Percentiles rank a stretch among this genome's conserved stretches.
Conservation (phyloP, 2,888 invertebrate species). For the Buathra laborator region DNA sequence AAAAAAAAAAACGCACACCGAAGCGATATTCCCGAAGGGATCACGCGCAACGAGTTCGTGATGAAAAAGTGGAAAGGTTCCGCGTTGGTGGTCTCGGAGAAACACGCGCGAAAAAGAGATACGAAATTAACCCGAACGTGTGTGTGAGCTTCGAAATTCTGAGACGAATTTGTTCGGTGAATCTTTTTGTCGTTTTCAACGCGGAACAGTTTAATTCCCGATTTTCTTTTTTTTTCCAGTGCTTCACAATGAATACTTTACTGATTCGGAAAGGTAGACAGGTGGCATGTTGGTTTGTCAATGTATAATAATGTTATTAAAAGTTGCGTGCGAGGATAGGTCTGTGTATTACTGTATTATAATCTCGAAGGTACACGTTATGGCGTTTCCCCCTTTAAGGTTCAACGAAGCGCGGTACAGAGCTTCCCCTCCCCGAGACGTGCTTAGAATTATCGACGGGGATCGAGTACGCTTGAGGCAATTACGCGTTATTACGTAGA, state of each 20-base stretch:
- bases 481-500: conserved; percentile 81
- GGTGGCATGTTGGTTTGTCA: conserved; percentile 41
- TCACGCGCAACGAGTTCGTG: conserved; percentile 39
- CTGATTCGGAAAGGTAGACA: conserved; percentile 51
- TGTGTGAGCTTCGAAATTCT: conserved; percentile 49
- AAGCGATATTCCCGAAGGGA: conserved; percentile 65
- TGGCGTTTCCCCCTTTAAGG: conserved; percentile 66
- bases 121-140: conserved; percentile 17
- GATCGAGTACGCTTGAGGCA: conserved; percentile 79
- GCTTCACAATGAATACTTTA: conserved; percentile 32
- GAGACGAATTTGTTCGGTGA: conserved; percentile 51
- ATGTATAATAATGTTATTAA: conserved; percentile 67
- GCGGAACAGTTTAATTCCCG: background rate
- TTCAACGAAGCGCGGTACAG: conserved; percentile 71
- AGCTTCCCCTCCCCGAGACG: conserved; percentile 68
- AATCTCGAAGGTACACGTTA: conserved; percentile 58
- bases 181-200: conserved; percentile 36
- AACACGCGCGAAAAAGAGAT: conserved; percentile 33
- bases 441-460: conserved; percentile 79
- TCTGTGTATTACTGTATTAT: conserved; percentile 52
- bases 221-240: conserved; percentile 7
- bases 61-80: conserved; percentile 61
- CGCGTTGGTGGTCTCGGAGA: conserved; percentile 56
- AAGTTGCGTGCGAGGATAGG: conserved; percentile 60
- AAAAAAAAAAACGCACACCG: conserved; percentile 22